Evolutionary conservation across 2,888 invertebrate genomes (phyloP), one percentile per base, ranked within the genome.

Genomic region (Lydus trimaculatus): DNA sequence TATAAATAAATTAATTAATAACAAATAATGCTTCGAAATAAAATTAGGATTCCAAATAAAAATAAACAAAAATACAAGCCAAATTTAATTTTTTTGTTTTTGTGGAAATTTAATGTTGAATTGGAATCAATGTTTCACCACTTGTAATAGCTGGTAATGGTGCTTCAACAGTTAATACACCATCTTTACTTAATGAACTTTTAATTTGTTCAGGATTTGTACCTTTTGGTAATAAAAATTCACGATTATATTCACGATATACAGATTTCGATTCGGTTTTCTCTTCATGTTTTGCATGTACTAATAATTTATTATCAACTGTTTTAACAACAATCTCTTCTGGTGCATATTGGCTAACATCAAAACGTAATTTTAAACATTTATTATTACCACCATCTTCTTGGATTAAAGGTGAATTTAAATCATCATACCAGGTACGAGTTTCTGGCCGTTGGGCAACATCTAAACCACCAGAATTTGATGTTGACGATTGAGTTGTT

Each of bases 261-360:
- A 98, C 96, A 58, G 96, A 96, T 88, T 97, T 96, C 83, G 95
- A 96, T 86, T 97, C 96, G 63, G 95, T 92, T 87, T 98, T 98
- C 87, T 99, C 98, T 86, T 99, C 98, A 87, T 99, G 99, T 87
- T 97, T 97, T 72, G 98, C 98, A 84, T 98, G 96, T 85, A 96
- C 96, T 91, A 96, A 89, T 84, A 99, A 90, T 90, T 97, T 96
- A 88, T 98, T 98, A 88, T 98, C 98, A 78, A 98, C 96, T 75
- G 98, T 99, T 89, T 98, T 98, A 75, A 99, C 98, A 83, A 97
- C 96, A 84, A 98, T 97, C 89, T 99, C 98, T 86, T 99, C 99
- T 62, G 95, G 95, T 66, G 94, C 93, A 88, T 98, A 99, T 87
- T 98, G 97, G 83, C 96, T 95, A 78, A 99, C 97, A 85, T 99